phyloP scores from a whole-genome alignment of 2,888 invertebrate species.

The Calliopum simillimum region DNA sequence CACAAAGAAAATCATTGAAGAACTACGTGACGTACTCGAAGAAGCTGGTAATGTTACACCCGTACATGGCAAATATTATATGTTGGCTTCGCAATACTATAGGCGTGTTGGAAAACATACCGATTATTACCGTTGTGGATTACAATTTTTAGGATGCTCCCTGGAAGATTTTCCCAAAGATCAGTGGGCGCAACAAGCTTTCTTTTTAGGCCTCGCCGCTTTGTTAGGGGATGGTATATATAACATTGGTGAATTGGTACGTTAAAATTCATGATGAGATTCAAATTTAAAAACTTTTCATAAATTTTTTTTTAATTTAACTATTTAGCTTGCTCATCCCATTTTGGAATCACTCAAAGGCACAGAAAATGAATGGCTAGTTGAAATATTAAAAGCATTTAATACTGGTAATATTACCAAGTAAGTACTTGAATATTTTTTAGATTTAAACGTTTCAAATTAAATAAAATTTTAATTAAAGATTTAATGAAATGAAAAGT shows the following conservation, averaged over 20 bases:
- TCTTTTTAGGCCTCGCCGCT: constrained; percentile 93
- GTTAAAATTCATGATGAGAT: constrained; percentile 37
- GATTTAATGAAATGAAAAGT: constrained; percentile 76
- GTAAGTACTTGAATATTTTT: constrained; percentile 63
- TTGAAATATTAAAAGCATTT: constrained; percentile 87
- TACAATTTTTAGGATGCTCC: constrained; percentile 84
- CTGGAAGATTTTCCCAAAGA: constrained; percentile 74
- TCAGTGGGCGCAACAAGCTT: constrained; percentile 83
- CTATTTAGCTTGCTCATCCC: constrained; percentile 88
- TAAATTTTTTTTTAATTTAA: constrained; percentile 28
- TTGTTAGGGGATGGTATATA: constrained; percentile 95
- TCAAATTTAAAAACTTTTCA: not conserved
- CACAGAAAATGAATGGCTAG: constrained; percentile 87
- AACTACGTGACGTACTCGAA: constrained; percentile 86
- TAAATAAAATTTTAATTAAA: constrained; percentile 47
- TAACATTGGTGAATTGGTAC: constrained; percentile 94
- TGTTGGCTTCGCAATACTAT: constrained; percentile 92
- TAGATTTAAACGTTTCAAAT: not conserved
- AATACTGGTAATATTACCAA: constrained; percentile 85
- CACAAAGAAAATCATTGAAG: constrained; percentile 88
- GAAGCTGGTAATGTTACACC: constrained; percentile 92
- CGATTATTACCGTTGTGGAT: constrained; percentile 94
- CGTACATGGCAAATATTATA: constrained; percentile 94
- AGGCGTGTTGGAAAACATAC: constrained; percentile 86
- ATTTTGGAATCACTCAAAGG: constrained; percentile 86